Base-by-base conservation (phyloP, 2,888 invertebrate genomes). In the Pharmacophagus antenor region DNA sequence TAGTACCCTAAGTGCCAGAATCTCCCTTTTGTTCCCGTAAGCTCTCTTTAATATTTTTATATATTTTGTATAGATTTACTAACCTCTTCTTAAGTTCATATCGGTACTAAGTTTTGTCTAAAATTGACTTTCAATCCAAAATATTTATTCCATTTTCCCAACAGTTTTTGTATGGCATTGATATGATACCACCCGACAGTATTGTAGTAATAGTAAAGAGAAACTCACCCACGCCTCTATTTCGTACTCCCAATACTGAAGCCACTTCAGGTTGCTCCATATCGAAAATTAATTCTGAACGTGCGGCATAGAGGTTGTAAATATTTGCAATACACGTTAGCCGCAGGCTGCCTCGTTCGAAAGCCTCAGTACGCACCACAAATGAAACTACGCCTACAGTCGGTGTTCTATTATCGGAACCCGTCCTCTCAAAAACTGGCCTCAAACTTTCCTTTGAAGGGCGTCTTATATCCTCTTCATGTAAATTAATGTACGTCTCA, bases 251-350 rank as follows among this genome's bases (percentile, higher is more conserved):
- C 70, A 95, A 85, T 71, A 95, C 95, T 60, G 95, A 94, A 63
- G 95, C 95, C 70, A 95, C 93, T 81, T 94, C 92, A 62, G 95
- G 95, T 73, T 93, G 93, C 81, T 95, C 95, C 86, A 95, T 95
- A 80, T 94, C 94, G 72, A 95, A 89, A 70, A 92, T 86, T 65
- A 93, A 85, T 78, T 93, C 94, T 57, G 92, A 91, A 67, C 92
- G 89, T 68, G 92, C 91, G 67, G 92, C 91, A 81, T 95, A 94
- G 70, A 94, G 86, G 79, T 93, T 92, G 87, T 94, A 94, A 79
- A 95, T 89, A 70, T 91, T 92, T 58, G 94, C 94, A 71, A 93
- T 92, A 81, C 95, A 95, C 70, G 93, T 92, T 67, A 95, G 86
- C 63, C 92, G 92, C 62, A 94, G 89, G 73, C 92, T 93, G 65